phyloP scores from a whole-genome alignment of 2,113 vertebrate species.

The Numida meleagris region DNA sequence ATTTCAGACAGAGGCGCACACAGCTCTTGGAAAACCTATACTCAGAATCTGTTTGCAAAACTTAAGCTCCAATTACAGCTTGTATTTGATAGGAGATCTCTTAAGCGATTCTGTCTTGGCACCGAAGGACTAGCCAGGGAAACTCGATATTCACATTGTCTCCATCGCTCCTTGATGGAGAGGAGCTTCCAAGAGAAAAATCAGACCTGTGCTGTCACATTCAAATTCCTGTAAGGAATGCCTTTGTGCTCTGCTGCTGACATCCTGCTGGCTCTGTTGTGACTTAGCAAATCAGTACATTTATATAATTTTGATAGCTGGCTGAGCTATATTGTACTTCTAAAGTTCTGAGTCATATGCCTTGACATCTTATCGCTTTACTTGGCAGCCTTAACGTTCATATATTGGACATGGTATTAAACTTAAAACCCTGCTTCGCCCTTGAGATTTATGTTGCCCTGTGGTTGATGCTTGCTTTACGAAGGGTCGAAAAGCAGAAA shows the following conservation, averaged over 20 bases:
- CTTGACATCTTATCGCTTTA: constrained; percentile 43
- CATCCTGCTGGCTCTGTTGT: constrained; percentile 17
- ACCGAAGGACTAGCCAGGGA: constrained; percentile 22
- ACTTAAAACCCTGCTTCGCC: neutral
- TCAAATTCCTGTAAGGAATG: neutral
- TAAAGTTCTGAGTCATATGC: constrained; percentile 54
- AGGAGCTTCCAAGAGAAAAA: neutral
- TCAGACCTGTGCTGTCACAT: neutral
- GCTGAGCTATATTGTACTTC: constrained; percentile 37
- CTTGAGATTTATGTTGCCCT: neutral
- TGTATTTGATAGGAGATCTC: neutral
- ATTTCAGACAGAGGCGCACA: neutral
- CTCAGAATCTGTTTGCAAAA: neutral
- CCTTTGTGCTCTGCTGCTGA: neutral
- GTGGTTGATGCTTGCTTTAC: neutral
- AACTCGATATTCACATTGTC: constrained; percentile 14
- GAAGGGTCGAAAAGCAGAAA: neutral
- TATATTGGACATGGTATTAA: neutral
- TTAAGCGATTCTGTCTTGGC: constrained; percentile 32
- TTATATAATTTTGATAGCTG: constrained; percentile 46
- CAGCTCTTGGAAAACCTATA: neutral
- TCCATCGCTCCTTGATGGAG: neutral
- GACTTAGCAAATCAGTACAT: constrained; percentile 31
- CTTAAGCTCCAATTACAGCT: neutral
- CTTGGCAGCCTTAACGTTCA: constrained; percentile 41